Conservation (phyloP, 64 coral and sea anemone species). For the Pocillopora verrucosa region DNA sequence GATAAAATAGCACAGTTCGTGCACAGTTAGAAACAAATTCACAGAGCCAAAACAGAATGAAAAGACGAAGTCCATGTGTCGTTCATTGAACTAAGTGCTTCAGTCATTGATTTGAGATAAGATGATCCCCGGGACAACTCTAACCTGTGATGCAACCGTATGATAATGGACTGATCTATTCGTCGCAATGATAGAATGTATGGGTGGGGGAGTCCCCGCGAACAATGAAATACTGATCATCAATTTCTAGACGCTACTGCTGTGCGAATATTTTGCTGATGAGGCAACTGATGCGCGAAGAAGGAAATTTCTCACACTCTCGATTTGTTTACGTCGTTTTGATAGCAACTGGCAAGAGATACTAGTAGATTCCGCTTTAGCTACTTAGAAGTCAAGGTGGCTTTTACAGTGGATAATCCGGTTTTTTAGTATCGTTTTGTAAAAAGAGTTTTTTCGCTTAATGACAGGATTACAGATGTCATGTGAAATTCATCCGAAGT, state of each 20-base stretch:
- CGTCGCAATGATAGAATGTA: not conserved
- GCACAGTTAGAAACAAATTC: not conserved
- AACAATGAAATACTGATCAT: not conserved
- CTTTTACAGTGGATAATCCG: slow-evolving; percentile 1
- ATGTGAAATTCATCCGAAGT: slow-evolving; percentile 16
- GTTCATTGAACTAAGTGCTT: not conserved
- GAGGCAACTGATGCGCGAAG: slow-evolving; percentile 16
- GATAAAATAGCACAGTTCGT: not conserved
- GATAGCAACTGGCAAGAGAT: not conserved
- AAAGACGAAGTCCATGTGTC: slow-evolving; percentile 15
- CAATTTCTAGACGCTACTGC: not conserved
- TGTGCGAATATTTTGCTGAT: not conserved
- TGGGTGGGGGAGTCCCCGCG: slow-evolving; percentile 34
- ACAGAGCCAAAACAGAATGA: not conserved
- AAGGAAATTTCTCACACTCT: not conserved
- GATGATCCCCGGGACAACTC: not conserved
- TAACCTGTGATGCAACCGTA: not conserved
- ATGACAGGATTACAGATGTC: slow-evolving; percentile 24
- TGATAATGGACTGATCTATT: no score
- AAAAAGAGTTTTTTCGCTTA: slow-evolving; percentile 6
- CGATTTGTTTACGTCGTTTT: not conserved
- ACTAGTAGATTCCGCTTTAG: not conserved
- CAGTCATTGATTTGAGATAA: slow-evolving; percentile 10
- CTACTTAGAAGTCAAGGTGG: not conserved
- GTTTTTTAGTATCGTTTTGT: not conserved